Percentiles rank a stretch among this genome's conserved stretches.
These are phyloP conservation scores for Formica exsecta DNA, from an alignment of 1,140 invertebrate species.

Conservation along the genomic window DNA sequence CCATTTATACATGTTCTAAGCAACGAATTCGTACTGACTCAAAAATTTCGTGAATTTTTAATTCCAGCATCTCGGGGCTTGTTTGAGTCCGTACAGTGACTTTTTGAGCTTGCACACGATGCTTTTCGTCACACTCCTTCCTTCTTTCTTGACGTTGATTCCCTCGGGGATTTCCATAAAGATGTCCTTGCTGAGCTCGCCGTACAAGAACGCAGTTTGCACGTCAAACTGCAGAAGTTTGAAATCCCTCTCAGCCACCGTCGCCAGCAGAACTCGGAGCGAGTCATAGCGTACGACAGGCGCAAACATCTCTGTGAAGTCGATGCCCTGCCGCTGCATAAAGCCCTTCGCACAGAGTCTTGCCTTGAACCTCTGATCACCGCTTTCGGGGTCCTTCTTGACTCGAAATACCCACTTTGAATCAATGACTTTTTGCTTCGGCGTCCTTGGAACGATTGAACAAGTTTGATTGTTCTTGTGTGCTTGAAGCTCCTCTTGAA, in stretches of 20 bases:
- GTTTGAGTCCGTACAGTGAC: no score
- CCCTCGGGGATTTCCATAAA: background rate
- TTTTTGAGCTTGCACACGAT: background rate
- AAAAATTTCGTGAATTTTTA: no score
- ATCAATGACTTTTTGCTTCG: background rate
- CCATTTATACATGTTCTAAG: no score
- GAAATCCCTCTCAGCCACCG: background rate
- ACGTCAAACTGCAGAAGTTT: background rate
- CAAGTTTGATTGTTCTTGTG: no score
- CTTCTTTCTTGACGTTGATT: background rate
- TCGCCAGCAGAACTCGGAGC: background rate
- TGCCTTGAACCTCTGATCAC: constrained; percentile 38
- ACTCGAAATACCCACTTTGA: background rate
- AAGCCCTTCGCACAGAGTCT: background rate
- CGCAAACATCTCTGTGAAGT: background rate
- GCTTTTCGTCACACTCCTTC: background rate
- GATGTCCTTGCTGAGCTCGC: background rate
- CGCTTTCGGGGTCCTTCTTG: constrained; percentile 39
- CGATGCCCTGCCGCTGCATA: background rate
- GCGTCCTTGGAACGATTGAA: no score
- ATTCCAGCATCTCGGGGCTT: no score
- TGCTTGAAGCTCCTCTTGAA: no score
- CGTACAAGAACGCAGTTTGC: background rate
- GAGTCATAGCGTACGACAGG: no score
- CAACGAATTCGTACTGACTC: no score